Evolutionary conservation across 2,113 vertebrate genomes (phyloP).

Genomic region (Tachysurus fulvidraco): DNA sequence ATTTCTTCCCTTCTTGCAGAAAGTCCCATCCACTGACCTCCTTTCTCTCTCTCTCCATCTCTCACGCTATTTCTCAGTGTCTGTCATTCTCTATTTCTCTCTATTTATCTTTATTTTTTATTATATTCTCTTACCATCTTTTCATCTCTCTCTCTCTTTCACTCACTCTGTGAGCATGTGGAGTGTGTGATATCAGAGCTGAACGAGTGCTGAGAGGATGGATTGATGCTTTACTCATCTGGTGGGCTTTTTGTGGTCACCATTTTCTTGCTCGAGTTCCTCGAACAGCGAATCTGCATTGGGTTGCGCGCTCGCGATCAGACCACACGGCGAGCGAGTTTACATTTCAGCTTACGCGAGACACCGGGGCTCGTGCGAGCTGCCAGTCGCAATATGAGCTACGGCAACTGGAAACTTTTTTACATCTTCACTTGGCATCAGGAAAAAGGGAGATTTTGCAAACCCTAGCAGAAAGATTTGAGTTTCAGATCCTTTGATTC

Average conservation of each 20-base stretch:
- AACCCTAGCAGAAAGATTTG: constrained; percentile 5
- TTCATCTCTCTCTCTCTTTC: neutral
- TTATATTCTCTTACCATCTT: neutral
- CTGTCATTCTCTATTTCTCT: neutral
- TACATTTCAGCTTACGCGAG: constrained; percentile 19
- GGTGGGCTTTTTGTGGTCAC: constrained; percentile 33
- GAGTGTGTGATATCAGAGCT: constrained; percentile 18
- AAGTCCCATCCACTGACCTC: neutral
- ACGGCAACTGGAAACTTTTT: constrained; percentile 7
- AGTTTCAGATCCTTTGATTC: constrained; percentile 20
- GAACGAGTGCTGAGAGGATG: constrained; percentile 28
- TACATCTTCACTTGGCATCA: constrained; percentile 1
- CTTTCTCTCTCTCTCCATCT: neutral
- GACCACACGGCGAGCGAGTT: constrained; percentile 33
- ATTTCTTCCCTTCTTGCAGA: neutral
- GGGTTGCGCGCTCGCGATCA: neutral
- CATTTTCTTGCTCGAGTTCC: constrained; percentile 24
- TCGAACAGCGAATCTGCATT: neutral
- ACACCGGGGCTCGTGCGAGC: constrained; percentile 20
- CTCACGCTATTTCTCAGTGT: neutral
- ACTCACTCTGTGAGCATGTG: neutral
- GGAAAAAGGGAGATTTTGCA: constrained; percentile 30
- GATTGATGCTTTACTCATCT: constrained; percentile 28
- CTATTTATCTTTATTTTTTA: neutral
- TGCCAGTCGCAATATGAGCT: constrained; percentile 27